A percentile compares a stretch with the other conserved stretches of the same genome.
Evolutionary conservation across 2,797 vertebrate genomes (phyloP).

Genomic region (Coendou prehensilis): DNA sequence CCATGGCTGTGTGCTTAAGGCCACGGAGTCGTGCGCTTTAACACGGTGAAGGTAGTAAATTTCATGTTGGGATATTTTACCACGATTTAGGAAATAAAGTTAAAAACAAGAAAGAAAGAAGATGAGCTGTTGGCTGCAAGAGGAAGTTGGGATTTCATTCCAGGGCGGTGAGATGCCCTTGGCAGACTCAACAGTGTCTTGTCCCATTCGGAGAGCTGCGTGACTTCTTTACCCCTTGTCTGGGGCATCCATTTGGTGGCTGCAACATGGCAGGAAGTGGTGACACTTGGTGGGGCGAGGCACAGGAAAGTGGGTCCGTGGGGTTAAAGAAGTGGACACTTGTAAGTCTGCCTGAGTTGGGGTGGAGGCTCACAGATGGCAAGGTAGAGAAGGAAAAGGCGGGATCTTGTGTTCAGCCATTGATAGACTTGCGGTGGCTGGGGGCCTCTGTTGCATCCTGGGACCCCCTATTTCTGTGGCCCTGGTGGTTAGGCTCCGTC

Average conservation of each 20-base stretch:
- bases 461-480: neutral
- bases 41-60: neutral
- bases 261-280: neutral
- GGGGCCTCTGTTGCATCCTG: neutral
- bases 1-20: too few species aligned
- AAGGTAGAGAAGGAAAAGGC: neutral
- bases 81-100: neutral
- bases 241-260: neutral
- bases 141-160: neutral
- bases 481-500: neutral
- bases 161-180: neutral
- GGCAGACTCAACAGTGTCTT: neutral
- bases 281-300: neutral
- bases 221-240: neutral
- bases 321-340: neutral
- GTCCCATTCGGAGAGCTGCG: neutral
- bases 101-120: neutral
- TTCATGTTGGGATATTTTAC: neutral
- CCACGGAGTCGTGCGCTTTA: neutral
- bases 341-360: neutral
- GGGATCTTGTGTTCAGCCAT: neutral
- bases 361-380: neutral
- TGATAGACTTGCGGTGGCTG: neutral
- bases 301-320: neutral
- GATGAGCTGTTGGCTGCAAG: neutral